Evolutionary conservation across 2,797 vertebrate genomes (phyloP), one percentile per base, ranked within the genome.

Genomic region (Peromyscus eremicus): DNA sequence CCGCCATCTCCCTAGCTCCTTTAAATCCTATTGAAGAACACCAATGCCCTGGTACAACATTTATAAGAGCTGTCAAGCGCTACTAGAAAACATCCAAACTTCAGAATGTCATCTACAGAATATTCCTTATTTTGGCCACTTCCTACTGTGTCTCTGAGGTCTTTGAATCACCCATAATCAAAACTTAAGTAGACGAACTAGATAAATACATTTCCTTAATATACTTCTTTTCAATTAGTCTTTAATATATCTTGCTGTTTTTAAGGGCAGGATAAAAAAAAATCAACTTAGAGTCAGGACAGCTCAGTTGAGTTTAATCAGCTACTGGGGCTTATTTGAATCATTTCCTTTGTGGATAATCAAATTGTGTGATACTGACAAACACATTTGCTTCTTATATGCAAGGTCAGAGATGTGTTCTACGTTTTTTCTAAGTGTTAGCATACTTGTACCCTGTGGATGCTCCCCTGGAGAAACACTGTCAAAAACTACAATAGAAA

Each of bases 51-150:
- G 14, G 29, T 88, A 55, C 92, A 89, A 97, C 73, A 94, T 57
- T 91, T 11, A 0, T 34, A 93, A 79, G 13, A 82, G 32, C 6
- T 83, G n/a, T 95, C 68, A 80, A 89, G 83, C 79, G 23, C 52
- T 84, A 89, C 85, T 40, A 88, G 64, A 37, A 96, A 94, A 86
- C 95, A 81, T 71, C 57, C 68, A 92, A 92, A 91, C 34, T 92
- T 96, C 46, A 43, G 46, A 88, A 57, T 49, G 27, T 6, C 73
- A 62, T 60, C 55, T 85, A 60, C n/a, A 94, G 94, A 82, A 97
- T 49, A 55, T 2, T 89, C 66, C 55, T 86, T 94, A 83, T 80
- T 94, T 86, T 96, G 91, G 57, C 37, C 71, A 84, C 83, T 85
- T 89, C 49, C 57, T 84, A 89, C 32, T 83, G 82, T 73, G 73